Conservation (phyloP, 2,113 vertebrate genomes). For the Gadus macrocephalus region DNA sequence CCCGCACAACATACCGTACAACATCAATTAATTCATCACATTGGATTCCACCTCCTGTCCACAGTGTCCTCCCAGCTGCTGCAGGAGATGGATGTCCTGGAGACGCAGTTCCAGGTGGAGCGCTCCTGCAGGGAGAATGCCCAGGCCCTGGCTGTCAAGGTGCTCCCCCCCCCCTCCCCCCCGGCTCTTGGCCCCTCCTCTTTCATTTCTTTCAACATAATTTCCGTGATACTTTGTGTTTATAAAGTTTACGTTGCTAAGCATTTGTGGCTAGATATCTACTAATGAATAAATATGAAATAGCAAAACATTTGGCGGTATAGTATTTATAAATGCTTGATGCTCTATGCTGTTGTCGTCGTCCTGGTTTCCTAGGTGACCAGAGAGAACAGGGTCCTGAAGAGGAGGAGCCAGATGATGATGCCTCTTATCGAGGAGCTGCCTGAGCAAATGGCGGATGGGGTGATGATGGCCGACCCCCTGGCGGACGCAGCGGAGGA, state of each 20-base stretch:
- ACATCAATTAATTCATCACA: neutral
- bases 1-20: neutral
- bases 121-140: conserved; percentile 68
- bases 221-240: neutral
- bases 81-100: conserved; percentile 71
- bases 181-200: conserved; percentile 18
- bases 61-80: conserved; percentile 74
- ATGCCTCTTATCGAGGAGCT: conserved; percentile 58
- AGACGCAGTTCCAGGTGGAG: conserved; percentile 74
- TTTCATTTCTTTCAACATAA: too few relatives aligned
- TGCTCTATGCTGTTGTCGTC: neutral
- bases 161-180: conserved; percentile 58
- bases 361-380: conserved; percentile 58
- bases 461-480: neutral
- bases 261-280: neutral
- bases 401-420: conserved; percentile 65
- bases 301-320: too few relatives aligned
- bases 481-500: conserved; percentile 10
- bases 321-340: too few relatives aligned
- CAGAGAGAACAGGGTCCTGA: conserved; percentile 69
- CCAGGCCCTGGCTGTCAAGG: conserved; percentile 68
- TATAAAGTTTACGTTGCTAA: neutral
- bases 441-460: conserved; percentile 16
- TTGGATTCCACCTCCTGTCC: neutral
- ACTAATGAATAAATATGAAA: too few relatives aligned